These are phyloP conservation scores for Rhabdomys dilectus DNA, from an alignment of 2,113 vertebrate genomes.

Conservation along the genomic window DNA sequence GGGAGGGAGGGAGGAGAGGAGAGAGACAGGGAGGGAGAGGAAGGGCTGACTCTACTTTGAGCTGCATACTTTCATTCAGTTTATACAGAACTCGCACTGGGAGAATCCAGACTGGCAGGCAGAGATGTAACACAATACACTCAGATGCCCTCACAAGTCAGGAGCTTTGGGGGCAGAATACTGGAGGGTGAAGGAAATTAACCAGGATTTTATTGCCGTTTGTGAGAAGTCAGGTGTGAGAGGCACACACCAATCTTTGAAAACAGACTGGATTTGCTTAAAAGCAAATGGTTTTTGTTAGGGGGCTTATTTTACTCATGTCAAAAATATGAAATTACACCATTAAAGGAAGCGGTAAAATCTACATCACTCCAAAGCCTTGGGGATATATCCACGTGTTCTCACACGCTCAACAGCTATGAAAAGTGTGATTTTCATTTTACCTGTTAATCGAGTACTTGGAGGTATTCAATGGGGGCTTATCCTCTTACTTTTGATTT, in stretches of 20 bases:
- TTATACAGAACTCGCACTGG: neutral
- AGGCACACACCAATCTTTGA: conserved; percentile 77
- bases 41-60: neutral
- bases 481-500: conserved; percentile 83
- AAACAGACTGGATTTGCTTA: conserved; percentile 85
- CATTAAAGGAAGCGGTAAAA: conserved; percentile 87
- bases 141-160: conserved; percentile 49
- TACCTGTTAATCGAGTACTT: conserved; percentile 86
- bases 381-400: conserved; percentile 83
- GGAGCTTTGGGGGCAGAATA: conserved; percentile 19
- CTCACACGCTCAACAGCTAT: conserved; percentile 83
- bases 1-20: neutral
- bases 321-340: conserved; percentile 87
- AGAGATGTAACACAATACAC: conserved; percentile 11
- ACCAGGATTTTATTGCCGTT: conserved; percentile 56
- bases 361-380: conserved; percentile 79
- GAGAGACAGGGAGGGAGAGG: neutral
- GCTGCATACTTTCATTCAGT: neutral
- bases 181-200: conserved; percentile 29
- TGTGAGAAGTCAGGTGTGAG: conserved; percentile 71
- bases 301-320: conserved; percentile 83
- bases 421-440: conserved; percentile 86
- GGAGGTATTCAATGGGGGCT: conserved; percentile 83
- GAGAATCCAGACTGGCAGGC: conserved; percentile 26
- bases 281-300: conserved; percentile 85